phyloP scores from a whole-genome alignment of 2,888 invertebrate genomes.

The Tenthredo scrophulariae region DNA sequence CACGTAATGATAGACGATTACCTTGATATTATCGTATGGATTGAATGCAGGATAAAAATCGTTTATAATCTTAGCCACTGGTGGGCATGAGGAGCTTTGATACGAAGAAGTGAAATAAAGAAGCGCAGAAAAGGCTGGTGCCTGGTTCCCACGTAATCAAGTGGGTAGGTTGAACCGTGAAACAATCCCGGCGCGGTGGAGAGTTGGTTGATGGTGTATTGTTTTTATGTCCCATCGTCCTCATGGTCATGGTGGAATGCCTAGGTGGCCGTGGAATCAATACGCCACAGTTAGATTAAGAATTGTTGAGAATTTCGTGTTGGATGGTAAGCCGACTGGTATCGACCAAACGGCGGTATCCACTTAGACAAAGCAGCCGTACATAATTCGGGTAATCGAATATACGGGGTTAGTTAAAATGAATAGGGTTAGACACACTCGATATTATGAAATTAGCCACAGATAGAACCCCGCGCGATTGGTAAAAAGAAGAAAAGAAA shows the following conservation, averaged over 20 bases:
- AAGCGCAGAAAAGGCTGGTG: neutral
- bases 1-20: slow-evolving; percentile 38
- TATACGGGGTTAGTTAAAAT: slow-evolving; percentile 55
- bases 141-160: slow-evolving; percentile 59
- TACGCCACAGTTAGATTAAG: slow-evolving; percentile 60
- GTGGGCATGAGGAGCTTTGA: neutral
- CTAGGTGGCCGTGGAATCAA: slow-evolving; percentile 60
- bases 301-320: slow-evolving; percentile 55
- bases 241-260: slow-evolving; percentile 52
- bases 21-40: slow-evolving; percentile 1
- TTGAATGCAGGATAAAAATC: neutral
- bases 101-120: neutral
- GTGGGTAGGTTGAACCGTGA: slow-evolving; percentile 59
- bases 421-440: slow-evolving; percentile 47
- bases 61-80: slow-evolving; percentile 2
- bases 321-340: neutral
- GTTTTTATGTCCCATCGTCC: slow-evolving; percentile 27
- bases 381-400: slow-evolving; percentile 68
- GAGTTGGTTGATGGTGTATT: slow-evolving; percentile 51
- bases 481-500: neutral
- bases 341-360: slow-evolving; percentile 56
- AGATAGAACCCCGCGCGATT: neutral
- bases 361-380: slow-evolving; percentile 62
- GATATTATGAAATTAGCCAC: slow-evolving; percentile 51
- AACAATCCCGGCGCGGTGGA: slow-evolving; percentile 57